Evolutionary conservation across 2,888 invertebrate species (phyloP).

Genomic region (Theristus sp.): DNA sequence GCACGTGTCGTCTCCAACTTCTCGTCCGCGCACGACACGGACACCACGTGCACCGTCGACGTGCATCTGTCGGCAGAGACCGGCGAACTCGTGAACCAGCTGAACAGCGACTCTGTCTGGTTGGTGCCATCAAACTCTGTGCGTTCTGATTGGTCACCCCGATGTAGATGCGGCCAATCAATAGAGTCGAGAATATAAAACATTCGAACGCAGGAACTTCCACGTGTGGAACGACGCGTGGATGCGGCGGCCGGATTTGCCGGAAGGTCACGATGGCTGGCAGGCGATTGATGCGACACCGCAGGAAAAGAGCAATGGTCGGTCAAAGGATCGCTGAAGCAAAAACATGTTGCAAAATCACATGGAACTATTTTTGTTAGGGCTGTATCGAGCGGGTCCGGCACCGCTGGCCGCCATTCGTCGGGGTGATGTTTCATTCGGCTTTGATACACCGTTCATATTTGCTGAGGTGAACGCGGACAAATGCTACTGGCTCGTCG

Average conservation of each 20-base stretch:
- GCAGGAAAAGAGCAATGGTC: constrained; percentile 43
- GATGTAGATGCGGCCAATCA: no score
- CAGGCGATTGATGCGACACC: constrained; percentile 81
- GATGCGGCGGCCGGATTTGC: constrained; percentile 69
- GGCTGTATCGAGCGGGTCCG: constrained; percentile 63
- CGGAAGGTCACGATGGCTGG: constrained; percentile 59
- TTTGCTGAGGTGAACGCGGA: constrained; percentile 88
- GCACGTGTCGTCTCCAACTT: constrained; percentile 68
- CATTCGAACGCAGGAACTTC: constrained; percentile 47
- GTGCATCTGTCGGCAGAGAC: constrained; percentile 56
- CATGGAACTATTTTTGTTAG: constrained; percentile 20
- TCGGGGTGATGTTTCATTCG: constrained; percentile 57
- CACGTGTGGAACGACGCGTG: constrained; percentile 91
- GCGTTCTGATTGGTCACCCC: no score
- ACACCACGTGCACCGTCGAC: constrained; percentile 72
- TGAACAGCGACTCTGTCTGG: constrained; percentile 72
- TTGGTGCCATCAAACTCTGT: no score
- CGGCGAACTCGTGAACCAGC: constrained; percentile 57
- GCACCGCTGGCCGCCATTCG: constrained; percentile 63
- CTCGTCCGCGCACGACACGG: constrained; percentile 80
- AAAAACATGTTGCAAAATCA: neutral
- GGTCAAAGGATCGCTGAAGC: neutral
- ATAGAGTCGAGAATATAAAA: no score
- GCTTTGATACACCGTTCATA: constrained; percentile 60
- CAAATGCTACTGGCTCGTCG: constrained; percentile 68